Evolutionary conservation across 2,888 invertebrate species (phyloP).

Genomic region (Odontocolon sp.): DNA sequence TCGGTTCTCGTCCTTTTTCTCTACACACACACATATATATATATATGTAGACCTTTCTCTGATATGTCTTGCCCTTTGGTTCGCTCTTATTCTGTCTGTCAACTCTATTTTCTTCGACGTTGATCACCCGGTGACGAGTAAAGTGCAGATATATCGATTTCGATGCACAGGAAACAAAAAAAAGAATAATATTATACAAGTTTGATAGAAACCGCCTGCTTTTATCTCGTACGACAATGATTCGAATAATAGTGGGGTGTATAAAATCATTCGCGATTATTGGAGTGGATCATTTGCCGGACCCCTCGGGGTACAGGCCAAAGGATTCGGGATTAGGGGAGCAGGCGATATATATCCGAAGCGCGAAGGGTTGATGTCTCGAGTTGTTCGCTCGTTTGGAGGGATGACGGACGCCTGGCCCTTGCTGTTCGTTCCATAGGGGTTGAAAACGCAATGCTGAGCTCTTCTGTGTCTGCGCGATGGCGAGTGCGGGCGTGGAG

Average conservation of each 20-base stretch:
- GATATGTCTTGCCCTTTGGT: too few species aligned
- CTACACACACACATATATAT: not conserved
- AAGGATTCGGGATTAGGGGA: slow-evolving; percentile 33
- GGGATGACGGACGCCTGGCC: slow-evolving; percentile 20
- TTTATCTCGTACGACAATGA: not conserved
- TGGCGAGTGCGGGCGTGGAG: slow-evolving; percentile 21
- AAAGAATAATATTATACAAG: too few species aligned
- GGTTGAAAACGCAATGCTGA: slow-evolving; percentile 48
- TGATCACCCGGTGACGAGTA: too few species aligned
- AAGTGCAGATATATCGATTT: too few species aligned
- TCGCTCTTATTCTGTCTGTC: too few species aligned
- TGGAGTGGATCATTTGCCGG: slow-evolving; percentile 46
- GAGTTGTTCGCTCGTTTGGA: slow-evolving; percentile 54
- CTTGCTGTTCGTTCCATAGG: slow-evolving; percentile 18
- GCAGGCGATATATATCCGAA: slow-evolving; percentile 17
- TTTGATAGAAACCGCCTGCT: too few species aligned
- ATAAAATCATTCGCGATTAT: slow-evolving; percentile 42
- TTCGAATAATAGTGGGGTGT: not conserved
- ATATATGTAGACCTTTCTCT: not conserved
- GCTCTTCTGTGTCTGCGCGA: slow-evolving; percentile 30
- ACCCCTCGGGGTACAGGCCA: slow-evolving; percentile 8
- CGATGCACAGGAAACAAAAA: too few species aligned
- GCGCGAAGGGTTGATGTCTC: slow-evolving; percentile 51
- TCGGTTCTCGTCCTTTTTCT: not conserved
- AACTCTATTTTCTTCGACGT: too few species aligned